Percentiles rank a stretch among this genome's conserved stretches.
Conservation (phyloP, 2,888 invertebrate genomes). For the Sturmia bella region DNA sequence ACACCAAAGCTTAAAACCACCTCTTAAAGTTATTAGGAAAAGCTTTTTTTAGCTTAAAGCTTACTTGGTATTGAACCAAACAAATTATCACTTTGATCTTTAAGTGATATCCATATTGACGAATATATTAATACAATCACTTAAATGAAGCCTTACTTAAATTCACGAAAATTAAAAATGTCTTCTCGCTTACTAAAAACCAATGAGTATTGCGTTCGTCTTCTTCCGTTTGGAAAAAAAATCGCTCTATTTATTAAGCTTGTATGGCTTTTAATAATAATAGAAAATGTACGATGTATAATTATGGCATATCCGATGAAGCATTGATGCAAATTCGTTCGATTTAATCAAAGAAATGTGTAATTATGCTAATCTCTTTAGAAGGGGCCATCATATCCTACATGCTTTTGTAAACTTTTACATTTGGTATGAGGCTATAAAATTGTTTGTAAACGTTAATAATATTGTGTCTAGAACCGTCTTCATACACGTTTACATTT, state of each 20-base stretch:
- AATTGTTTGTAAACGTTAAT: constrained; percentile 46
- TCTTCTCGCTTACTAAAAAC: constrained; percentile 61
- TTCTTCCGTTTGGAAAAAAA: constrained; percentile 13
- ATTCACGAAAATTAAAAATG: constrained; percentile 49
- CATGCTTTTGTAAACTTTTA: constrained; percentile 80
- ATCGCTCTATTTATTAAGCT: constrained; percentile 40
- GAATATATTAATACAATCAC: constrained; percentile 79
- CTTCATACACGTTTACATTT: constrained; percentile 52
- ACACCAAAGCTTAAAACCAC: constrained; percentile 73
- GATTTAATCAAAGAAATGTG: constrained; percentile 80
- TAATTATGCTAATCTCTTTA: constrained; percentile 72
- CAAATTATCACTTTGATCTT: constrained; percentile 68
- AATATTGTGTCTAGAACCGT: not conserved
- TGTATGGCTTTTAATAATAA: constrained; percentile 19
- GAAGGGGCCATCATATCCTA: constrained; percentile 73
- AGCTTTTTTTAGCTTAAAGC: constrained; percentile 74
- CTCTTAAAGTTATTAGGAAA: constrained; percentile 67
- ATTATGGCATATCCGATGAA: constrained; percentile 52
- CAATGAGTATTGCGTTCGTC: constrained; percentile 57
- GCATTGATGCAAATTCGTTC: constrained; percentile 48
- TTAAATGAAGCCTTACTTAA: constrained; percentile 61
- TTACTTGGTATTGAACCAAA: constrained; percentile 72
- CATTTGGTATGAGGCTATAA: constrained; percentile 71
- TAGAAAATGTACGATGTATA: constrained; percentile 53
- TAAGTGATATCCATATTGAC: constrained; percentile 79